Evolutionary conservation across 2,113 vertebrate species (phyloP).

Genomic region (Podilymbus podiceps): DNA sequence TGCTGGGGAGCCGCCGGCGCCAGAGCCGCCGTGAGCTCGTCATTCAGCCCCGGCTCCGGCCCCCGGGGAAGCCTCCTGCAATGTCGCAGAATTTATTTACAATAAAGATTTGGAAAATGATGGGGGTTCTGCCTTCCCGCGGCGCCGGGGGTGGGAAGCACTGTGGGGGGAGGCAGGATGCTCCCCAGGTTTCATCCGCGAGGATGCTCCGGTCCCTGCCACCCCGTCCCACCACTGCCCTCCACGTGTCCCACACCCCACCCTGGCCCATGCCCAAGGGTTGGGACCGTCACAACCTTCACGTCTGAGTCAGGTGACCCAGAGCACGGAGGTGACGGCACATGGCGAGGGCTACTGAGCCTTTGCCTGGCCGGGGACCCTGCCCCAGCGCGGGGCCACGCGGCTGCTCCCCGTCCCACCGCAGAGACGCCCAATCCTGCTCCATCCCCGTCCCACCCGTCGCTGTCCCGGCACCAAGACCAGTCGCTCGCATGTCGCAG

Average conservation of each 20-base stretch:
- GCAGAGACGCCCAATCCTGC: fast-evolving
- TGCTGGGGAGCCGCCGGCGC: neutral
- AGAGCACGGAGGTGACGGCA: fast-evolving
- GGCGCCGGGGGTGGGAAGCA: fast-evolving
- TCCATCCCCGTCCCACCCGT: neutral
- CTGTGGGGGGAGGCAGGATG: fast-evolving
- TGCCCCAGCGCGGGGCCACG: fast-evolving
- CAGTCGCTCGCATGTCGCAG: fast-evolving
- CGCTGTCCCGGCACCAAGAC: fast-evolving
- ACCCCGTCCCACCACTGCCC: fast-evolving
- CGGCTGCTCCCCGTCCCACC: fast-evolving
- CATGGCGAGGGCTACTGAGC: fast-evolving
- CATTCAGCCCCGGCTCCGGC: neutral
- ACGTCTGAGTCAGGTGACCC: fast-evolving
- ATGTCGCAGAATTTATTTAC: conserved; percentile 38
- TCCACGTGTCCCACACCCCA: fast-evolving
- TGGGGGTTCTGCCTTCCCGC: neutral
- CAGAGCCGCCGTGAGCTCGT: neutral
- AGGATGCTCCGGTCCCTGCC: neutral
- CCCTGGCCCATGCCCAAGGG: neutral
- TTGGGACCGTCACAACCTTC: neutral
- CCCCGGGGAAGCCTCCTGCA: neutral
- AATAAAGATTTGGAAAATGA: conserved; percentile 50
- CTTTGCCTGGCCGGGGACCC: fast-evolving
- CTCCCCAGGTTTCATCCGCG: fast-evolving